Conservation (phyloP, 2,113 vertebrate species). For the Steatornis caripensis region DNA sequence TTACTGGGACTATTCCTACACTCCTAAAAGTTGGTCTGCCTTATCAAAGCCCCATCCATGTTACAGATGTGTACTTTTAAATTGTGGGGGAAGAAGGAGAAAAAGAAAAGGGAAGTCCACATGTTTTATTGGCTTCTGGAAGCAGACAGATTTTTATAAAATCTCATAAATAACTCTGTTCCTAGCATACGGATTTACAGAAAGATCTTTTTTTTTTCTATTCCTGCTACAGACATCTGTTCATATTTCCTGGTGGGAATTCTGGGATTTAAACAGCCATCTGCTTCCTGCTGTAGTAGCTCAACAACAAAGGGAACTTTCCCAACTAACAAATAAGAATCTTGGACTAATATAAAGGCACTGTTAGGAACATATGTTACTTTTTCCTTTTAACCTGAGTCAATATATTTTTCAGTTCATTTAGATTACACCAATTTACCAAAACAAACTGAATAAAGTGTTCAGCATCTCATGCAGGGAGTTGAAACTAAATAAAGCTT, state of each 20-base stretch:
- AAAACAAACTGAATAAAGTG: background rate
- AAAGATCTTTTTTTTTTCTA: background rate
- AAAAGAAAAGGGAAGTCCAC: background rate
- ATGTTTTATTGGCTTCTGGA: background rate
- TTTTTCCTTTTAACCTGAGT: constrained; percentile 24
- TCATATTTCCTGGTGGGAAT: constrained; percentile 58
- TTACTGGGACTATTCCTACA: background rate
- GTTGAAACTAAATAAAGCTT: background rate
- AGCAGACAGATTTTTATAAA: constrained; percentile 11
- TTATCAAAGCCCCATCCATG: background rate
- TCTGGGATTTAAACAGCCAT: constrained; percentile 60
- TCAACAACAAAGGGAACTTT: constrained; percentile 53
- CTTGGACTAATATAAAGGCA: constrained; percentile 32
- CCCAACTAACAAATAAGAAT: constrained; percentile 29
- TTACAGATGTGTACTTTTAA: background rate
- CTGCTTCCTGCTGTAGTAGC: constrained; percentile 45
- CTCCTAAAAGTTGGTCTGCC: background rate
- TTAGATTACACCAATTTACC: background rate
- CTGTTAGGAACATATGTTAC: background rate
- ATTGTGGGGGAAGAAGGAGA: background rate
- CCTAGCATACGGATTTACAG: background rate
- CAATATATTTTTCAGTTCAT: background rate
- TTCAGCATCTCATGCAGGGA: background rate
- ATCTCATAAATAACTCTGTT: constrained; percentile 29
- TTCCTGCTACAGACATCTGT: constrained; percentile 60